Base-by-base conservation (phyloP, 2,797 vertebrate genomes). In the Danio tinwini region DNA sequence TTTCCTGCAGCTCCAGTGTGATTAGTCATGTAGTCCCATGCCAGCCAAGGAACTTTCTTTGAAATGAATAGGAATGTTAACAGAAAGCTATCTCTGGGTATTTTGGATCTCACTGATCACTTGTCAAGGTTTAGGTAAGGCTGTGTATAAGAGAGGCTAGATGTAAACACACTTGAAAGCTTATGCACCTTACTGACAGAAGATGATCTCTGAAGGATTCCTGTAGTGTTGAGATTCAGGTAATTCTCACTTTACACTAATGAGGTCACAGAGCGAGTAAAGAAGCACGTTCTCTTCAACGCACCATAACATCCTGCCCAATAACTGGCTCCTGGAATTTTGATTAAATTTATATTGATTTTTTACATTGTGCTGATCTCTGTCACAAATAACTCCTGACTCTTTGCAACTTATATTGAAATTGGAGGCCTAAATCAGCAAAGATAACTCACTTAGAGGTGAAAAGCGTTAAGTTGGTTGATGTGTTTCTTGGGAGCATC, bases 281-380 rank as follows among this genome's bases (percentile, higher is more conserved):
- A 13, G 3, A 10, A 45, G 14, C 42, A 17, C 3, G 0, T 42
- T 68, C 16, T 58, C 52, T 58, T 55, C 63, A 76, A 49, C 21
- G 58, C 44, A 68, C 19, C 63, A 5, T 68, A 68, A 68, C 64
- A 56, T 49, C 44, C 42, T 11, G 39, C 21, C 72, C 21, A 68
- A 81, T 63, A 76, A 63, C 19, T 16, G 61, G 21, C 53, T 73
- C 56, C 77, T 76, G 42, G 65, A 73, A 47, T 70, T 16, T 80
- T 79, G 45, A 72, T 65, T 70, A 56, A 69, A 65, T 80, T 81
- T 81, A 70, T 44, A 64, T 59, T 11, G 78, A 68, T 29, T 29
- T 29, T 65, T 55, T 16, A 40, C 63, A 37, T 55, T 76, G 45
- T 39, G 39, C 39, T 65, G 49, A 74, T 69, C 37, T 69, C 53